Evolutionary conservation across 1,140 invertebrate species (phyloP).

Genomic region (Caenorhabditis brenneri): DNA sequence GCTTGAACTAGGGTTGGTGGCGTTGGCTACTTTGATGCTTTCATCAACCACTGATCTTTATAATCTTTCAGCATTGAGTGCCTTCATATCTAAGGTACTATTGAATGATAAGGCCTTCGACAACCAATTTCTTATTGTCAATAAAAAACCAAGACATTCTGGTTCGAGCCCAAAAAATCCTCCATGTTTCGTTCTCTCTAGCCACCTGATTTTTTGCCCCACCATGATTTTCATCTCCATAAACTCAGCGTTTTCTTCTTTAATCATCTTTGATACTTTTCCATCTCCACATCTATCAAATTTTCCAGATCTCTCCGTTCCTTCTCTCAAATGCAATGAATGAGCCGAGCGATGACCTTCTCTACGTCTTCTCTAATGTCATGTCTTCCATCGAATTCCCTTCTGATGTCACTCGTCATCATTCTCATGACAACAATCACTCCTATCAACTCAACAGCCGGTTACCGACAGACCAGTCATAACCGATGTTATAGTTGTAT

Average conservation of each 20-base stretch:
- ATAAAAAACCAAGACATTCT: too few relatives aligned
- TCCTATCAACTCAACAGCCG: neutral
- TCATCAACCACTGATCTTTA: too few relatives aligned
- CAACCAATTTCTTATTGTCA: too few relatives aligned
- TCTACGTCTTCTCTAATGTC: neutral
- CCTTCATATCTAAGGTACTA: too few relatives aligned
- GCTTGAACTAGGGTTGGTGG: too few relatives aligned
- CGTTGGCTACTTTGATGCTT: too few relatives aligned
- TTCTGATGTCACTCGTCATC: neutral
- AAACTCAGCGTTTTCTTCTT: neutral
- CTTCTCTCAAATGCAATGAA: constrained; percentile 25
- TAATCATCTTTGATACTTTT: neutral
- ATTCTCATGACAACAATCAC: neutral
- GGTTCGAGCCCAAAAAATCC: too few relatives aligned
- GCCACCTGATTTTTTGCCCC: too few relatives aligned
- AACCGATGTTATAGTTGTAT: constrained; percentile 56
- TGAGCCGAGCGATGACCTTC: constrained; percentile 26
- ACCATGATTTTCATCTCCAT: too few relatives aligned
- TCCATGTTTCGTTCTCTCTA: too few relatives aligned
- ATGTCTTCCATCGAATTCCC: neutral
- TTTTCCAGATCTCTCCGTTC: neutral
- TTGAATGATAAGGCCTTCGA: too few relatives aligned
- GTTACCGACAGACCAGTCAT: neutral
- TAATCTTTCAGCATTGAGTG: too few relatives aligned
- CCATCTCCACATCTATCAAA: neutral